Base-by-base conservation (phyloP, 2,888 invertebrate genomes). In the Sclerodermus sp. region DNA sequence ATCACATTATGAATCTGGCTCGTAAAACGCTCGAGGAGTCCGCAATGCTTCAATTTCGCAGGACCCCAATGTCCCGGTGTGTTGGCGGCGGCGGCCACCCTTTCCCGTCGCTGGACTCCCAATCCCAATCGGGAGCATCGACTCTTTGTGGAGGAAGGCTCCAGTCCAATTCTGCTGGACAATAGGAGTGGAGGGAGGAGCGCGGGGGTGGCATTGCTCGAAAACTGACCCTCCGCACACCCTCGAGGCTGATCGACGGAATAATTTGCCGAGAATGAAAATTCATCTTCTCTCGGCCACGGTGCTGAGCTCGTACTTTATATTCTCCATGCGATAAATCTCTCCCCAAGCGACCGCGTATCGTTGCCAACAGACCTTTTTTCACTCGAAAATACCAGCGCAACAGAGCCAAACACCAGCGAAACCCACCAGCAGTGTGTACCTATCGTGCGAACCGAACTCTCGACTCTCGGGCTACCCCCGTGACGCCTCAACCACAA, bases 201-300 rank as follows among this genome's bases (percentile, higher is more conserved):
- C 23, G 8, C 4, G 23, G 8, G 8, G 23, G 8, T 23, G 23
- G 23, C 23, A 23, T 8, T 23, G 23, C 23, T 23, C 8, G 23
- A 34, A 34, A 34, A 34, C 34, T 34, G 34, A 34, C 34, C 34
- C 34, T 13, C 3, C 34, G 34, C n/a, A 34, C 34, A 34, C 34
- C 13, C 34, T 12, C 34, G 34, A 42, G 51, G 40, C 47, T 58
- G 61, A 66, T 54, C 51, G 71, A 67, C 70, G 66, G 71, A 68
- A 71, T 68, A 66, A 70, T 71, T 66, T 58, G 58, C 56, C 51
- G 62, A 60, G 67, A 68, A 68, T 68, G 68, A 68, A 71, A 71
- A 68, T 71, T 68, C 65, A 66, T 67, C 63, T 47, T 60, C 43
- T 34, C 34, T 4, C 8, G 8, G 23, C 23, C 3, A 8, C 23